Evolutionary conservation across 1,140 invertebrate species (phyloP).

Genomic region (Drosophila oshimai): DNA sequence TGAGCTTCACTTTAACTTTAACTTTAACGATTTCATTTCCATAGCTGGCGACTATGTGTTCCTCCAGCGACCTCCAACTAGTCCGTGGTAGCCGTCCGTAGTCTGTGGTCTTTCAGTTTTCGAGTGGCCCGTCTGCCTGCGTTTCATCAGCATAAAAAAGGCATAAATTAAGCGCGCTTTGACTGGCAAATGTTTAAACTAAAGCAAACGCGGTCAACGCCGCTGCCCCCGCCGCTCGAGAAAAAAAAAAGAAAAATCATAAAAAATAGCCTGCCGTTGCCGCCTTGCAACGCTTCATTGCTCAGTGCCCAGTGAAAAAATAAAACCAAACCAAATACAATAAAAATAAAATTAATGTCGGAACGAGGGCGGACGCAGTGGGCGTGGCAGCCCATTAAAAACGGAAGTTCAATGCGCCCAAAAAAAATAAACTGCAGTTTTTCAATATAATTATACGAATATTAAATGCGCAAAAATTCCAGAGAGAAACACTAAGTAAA

Average conservation of each 20-base stretch:
- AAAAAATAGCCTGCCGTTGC: conserved; percentile 64
- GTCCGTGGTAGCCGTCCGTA: not conserved
- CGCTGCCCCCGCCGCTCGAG: conserved; percentile 6
- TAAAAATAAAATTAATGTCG: conserved; percentile 61
- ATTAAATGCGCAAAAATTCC: not conserved
- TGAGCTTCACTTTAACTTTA: not conserved
- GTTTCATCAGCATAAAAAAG: conserved; percentile 79
- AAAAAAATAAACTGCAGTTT: not conserved
- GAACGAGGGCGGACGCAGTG: conserved; percentile 31
- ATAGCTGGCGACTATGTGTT: conserved; percentile 19
- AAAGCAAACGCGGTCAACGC: conserved; percentile 54
- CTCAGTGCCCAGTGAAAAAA: conserved; percentile 21
- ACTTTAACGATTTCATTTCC: conserved; percentile 29
- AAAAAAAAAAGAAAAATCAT: conserved; percentile 48
- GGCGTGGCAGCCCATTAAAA: conserved; percentile 45
- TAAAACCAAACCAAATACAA: conserved; percentile 42
- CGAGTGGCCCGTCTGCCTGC: conserved; percentile 36
- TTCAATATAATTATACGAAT: not conserved
- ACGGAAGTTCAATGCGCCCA: conserved; percentile 67
- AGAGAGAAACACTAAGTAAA: conserved; percentile 30
- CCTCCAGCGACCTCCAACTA: not conserved
- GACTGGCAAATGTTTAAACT: conserved; percentile 75
- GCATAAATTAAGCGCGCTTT: conserved; percentile 71
- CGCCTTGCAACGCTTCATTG: conserved; percentile 77
- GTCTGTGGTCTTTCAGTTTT: not conserved